Conservation (phyloP, 2,113 vertebrate species). For the Bettongia penicillata region DNA sequence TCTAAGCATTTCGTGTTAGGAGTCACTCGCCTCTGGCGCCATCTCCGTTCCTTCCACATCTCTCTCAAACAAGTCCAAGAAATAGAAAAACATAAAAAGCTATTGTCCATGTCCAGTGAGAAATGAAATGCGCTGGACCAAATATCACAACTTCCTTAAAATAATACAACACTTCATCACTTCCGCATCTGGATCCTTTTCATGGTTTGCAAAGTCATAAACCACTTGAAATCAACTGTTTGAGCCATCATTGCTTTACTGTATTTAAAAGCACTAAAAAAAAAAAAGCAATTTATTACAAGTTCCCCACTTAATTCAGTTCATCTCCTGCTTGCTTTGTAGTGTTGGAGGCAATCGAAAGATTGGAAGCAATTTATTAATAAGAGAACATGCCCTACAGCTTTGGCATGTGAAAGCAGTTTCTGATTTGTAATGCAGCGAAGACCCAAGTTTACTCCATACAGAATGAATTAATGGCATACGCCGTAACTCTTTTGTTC, state of each 20-base stretch:
- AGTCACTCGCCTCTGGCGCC: slow-evolving; percentile 49
- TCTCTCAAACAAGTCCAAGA: slow-evolving; percentile 72
- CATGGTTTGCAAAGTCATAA: slow-evolving; percentile 74
- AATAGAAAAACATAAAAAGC: slow-evolving; percentile 85
- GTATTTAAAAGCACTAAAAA: slow-evolving; percentile 58
- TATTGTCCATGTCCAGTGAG: slow-evolving; percentile 81
- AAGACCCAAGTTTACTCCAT: slow-evolving; percentile 45
- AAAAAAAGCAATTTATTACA: slow-evolving; percentile 60
- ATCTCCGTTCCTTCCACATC: slow-evolving; percentile 56
- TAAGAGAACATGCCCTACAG: slow-evolving; percentile 64
- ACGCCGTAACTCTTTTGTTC: slow-evolving; percentile 48
- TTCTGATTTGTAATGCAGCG: slow-evolving; percentile 52
- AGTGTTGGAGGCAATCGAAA: slow-evolving; percentile 63
- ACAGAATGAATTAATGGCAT: slow-evolving; percentile 58
- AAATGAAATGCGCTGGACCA: slow-evolving; percentile 82
- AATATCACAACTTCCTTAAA: slow-evolving; percentile 80
- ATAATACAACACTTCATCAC: slow-evolving; percentile 78
- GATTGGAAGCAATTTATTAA: slow-evolving; percentile 75
- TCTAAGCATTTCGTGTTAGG: background rate
- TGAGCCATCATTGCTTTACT: slow-evolving; percentile 57
- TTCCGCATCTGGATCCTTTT: slow-evolving; percentile 68
- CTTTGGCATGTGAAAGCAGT: slow-evolving; percentile 62
- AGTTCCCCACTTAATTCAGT: slow-evolving; percentile 58
- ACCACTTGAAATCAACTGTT: slow-evolving; percentile 69
- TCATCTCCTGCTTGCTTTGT: slow-evolving; percentile 60